Percentiles rank a stretch among this genome's conserved stretches.
Evolutionary conservation across 2,797 vertebrate species (phyloP).

Genomic region (Ceyx erithaca): DNA sequence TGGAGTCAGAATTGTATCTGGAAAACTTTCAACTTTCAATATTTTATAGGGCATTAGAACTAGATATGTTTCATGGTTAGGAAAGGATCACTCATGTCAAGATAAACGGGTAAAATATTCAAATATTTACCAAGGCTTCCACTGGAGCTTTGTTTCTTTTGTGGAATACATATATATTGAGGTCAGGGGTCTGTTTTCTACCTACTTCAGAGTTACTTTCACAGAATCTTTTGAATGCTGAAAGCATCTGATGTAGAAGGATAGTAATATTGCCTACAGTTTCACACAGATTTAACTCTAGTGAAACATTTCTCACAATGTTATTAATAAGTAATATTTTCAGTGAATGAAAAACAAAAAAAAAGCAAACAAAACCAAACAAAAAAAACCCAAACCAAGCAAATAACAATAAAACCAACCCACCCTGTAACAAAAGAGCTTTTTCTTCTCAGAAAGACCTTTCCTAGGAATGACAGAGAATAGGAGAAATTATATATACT

Average conservation of each 20-base stretch:
- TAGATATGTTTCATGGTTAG: not conserved
- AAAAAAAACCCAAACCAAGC: not conserved
- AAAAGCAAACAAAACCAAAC: not conserved
- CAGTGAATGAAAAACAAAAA: not conserved
- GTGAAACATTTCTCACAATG: not conserved
- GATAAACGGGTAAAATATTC: not conserved
- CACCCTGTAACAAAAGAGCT: not conserved
- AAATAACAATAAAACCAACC: too few relatives aligned
- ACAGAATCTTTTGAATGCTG: not conserved
- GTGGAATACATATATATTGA: not conserved
- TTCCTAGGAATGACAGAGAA: not conserved
- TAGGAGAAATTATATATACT: not conserved
- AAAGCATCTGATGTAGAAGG: not conserved
- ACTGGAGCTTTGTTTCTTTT: not conserved
- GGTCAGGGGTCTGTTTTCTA: not conserved
- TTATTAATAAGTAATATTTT: not conserved
- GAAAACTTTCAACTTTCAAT: not conserved
- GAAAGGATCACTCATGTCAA: not conserved
- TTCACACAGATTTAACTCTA: not conserved
- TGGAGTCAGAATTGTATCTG: not conserved
- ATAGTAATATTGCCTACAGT: not conserved
- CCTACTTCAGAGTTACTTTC: not conserved
- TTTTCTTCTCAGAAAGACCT: not conserved
- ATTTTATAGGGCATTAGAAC: not conserved
- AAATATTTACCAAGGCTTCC: not conserved